phyloP scores from a whole-genome alignment of 2,888 invertebrate genomes.

The Leptinotarsa haldemani region DNA sequence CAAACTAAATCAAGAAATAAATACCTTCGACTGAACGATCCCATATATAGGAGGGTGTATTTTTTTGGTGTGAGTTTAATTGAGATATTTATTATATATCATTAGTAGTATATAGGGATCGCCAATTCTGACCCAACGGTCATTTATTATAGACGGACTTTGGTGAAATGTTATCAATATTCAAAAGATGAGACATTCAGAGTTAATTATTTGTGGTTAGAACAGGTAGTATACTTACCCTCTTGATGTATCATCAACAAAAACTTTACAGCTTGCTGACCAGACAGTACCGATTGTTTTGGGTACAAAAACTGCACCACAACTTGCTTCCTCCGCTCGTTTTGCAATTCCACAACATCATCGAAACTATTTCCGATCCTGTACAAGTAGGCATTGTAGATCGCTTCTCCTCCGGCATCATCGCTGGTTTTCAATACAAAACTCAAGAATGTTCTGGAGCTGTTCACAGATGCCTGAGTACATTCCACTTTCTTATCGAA shows the following conservation, averaged over 20 bases:
- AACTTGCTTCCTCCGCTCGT: slow-evolving; percentile 76
- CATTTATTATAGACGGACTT: no score
- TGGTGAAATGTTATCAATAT: no score
- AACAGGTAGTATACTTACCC: slow-evolving; percentile 69
- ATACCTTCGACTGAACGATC: no score
- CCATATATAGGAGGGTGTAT: no score
- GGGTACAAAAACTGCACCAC: slow-evolving; percentile 84
- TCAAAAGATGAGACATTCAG: no score
- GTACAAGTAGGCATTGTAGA: slow-evolving; percentile 75
- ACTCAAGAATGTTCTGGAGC: slow-evolving; percentile 69
- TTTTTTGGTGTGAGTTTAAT: no score
- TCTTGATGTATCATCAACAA: slow-evolving; percentile 82
- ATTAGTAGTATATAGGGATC: no score
- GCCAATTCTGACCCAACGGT: no score
- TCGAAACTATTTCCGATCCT: slow-evolving; percentile 67
- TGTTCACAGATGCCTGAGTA: slow-evolving; percentile 84
- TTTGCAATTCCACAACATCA: slow-evolving; percentile 65
- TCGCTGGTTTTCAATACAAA: slow-evolving; percentile 74
- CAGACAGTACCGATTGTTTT: slow-evolving; percentile 64
- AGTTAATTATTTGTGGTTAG: background rate
- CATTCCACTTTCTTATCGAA: slow-evolving; percentile 75
- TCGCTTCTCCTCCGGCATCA: slow-evolving; percentile 48
- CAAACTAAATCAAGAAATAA: no score
- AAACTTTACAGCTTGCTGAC: slow-evolving; percentile 72
- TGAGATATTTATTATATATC: no score